Evolutionary conservation across 2,113 vertebrate genomes (phyloP).

Genomic region (Chionomys nivalis): DNA sequence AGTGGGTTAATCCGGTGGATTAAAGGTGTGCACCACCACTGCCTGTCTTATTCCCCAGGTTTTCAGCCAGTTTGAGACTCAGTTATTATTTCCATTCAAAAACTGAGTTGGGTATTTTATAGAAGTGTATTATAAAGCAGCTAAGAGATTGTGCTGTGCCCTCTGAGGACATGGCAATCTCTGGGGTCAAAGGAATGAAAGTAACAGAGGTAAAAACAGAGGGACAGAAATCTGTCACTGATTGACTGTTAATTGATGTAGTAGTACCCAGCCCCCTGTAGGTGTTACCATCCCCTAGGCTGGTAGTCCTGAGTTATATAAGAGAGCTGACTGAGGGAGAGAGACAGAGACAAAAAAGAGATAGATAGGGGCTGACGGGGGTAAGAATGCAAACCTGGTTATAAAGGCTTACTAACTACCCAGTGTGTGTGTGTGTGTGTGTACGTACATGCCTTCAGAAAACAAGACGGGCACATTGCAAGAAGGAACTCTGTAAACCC

Average conservation of each 20-base stretch:
- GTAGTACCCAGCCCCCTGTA: not conserved
- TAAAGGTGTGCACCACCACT: not conserved
- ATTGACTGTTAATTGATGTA: not conserved
- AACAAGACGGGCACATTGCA: not conserved
- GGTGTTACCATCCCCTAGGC: not conserved
- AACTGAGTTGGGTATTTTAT: not conserved
- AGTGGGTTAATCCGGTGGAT: too few relatives aligned
- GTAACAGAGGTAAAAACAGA: not conserved
- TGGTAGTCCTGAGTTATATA: not conserved
- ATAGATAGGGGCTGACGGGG: not conserved
- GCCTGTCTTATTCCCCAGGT: not conserved
- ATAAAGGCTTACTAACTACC: not conserved
- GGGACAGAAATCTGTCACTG: not conserved
- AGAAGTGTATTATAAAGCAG: not conserved
- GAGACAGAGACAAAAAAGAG: not conserved
- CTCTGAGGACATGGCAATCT: constrained; percentile 1
- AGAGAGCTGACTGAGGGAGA: not conserved
- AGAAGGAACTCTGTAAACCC: constrained; percentile 20
- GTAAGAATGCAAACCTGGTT: not conserved
- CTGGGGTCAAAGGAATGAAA: not conserved
- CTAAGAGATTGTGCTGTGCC: not conserved
- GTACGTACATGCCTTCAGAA: not conserved
- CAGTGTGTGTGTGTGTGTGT: not conserved
- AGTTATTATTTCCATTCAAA: constrained; percentile 52
- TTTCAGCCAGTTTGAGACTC: not conserved